phyloP scores from a whole-genome alignment of 2,888 invertebrate species.

The Congeria kusceri region DNA sequence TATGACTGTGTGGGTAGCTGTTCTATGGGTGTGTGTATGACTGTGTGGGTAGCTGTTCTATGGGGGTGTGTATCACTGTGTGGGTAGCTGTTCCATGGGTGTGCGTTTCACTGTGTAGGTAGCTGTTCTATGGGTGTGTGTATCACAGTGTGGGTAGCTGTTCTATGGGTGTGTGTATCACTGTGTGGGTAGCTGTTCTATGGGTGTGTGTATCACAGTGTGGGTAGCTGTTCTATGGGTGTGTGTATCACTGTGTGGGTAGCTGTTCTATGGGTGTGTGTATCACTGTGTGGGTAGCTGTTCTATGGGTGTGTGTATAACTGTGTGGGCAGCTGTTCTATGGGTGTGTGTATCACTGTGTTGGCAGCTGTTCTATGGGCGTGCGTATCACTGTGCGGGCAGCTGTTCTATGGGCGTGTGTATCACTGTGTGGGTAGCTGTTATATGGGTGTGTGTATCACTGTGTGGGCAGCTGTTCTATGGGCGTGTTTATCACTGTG shows the following conservation, averaged over 20 bases:
- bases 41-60: conserved; percentile 93
- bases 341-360: conserved; percentile 91
- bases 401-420: conserved; percentile 97
- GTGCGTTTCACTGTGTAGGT: conserved; percentile 90
- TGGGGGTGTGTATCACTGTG: conserved; percentile 91
- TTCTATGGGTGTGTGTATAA: conserved; percentile 95
- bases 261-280: conserved; percentile 97
- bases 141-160: conserved; percentile 90
- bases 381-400: conserved; percentile 90
- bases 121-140: conserved; percentile 97
- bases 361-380: conserved; percentile 96
- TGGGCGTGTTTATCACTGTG: conserved; percentile 91
- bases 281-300: conserved; percentile 90
- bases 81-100: conserved; percentile 96
- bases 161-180: conserved; percentile 95
- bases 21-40: conserved; percentile 95
- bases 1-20: conserved; percentile 90
- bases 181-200: conserved; percentile 93
- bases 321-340: conserved; percentile 93
- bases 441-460: conserved; percentile 95
- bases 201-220: conserved; percentile 91
- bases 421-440: conserved; percentile 90
- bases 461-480: conserved; percentile 93
- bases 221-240: conserved; percentile 96
- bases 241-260: conserved; percentile 90